A percentile compares a stretch with the other conserved stretches of the same genome.
Evolutionary conservation across 35 echinoderm and acorn worm genomes (phyloP).

Genomic region (Hemicentrotus pulcherrimus): DNA sequence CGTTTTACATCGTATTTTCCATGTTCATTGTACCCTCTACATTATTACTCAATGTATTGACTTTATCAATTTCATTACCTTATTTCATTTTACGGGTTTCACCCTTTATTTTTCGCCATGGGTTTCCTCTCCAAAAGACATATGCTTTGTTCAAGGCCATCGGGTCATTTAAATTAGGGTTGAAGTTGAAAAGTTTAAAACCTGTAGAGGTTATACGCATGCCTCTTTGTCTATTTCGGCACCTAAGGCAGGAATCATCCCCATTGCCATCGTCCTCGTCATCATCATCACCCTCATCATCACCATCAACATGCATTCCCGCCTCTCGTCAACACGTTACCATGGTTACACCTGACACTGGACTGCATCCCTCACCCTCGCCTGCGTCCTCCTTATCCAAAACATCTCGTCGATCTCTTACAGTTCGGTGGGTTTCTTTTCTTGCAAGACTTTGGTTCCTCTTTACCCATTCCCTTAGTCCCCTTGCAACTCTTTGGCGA

Average conservation of each 20-base stretch:
- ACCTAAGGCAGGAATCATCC: too few relatives aligned
- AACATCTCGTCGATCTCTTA: neutral
- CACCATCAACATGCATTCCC: neutral
- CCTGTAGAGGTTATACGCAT: neutral
- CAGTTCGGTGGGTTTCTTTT: neutral
- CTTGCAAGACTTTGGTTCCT: neutral
- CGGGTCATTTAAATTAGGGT: neutral
- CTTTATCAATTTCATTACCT: neutral
- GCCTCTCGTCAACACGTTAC: neutral
- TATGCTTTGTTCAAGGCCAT: neutral
- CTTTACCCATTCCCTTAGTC: neutral
- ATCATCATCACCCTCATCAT: too few relatives aligned
- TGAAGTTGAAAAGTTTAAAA: neutral
- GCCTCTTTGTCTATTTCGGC: too few relatives aligned
- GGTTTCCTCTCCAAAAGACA: neutral
- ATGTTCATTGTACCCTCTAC: neutral
- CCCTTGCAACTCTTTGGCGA: neutral
- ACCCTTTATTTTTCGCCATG: neutral
- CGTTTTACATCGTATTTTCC: neutral
- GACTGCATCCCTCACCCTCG: neutral
- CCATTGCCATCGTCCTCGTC: too few relatives aligned
- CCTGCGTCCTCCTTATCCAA: neutral
- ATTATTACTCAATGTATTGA: neutral
- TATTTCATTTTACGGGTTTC: neutral
- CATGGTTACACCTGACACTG: neutral